Conservation (phyloP, 2,113 vertebrate species). For the pig (Sus scrofa) region T2T-Sscrofa CM000826.6:130675501-130676000, state of each 20-base stretch:
- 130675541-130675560: conserved; percentile 32
- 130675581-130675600: neutral
- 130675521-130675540: conserved; percentile 37
- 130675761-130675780: neutral
- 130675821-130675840: too few species aligned
- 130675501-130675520: conserved; percentile 39
- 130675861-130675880: too few species aligned
- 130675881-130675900: too few species aligned
- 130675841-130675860: too few species aligned
- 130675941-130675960: too few species aligned
- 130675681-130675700: neutral
- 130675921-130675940: too few species aligned
- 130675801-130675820: neutral
- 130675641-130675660: conserved; percentile 16
- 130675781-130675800: neutral
- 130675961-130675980: too few species aligned
- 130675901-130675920: too few species aligned
- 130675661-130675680: neutral
- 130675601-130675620: neutral
- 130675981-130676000: neutral
- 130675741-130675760: neutral
- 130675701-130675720: neutral
- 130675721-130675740: neutral
- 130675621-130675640: neutral
- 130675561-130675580: neutral